Conservation (phyloP, 2,888 invertebrate genomes). For the Enchytraeus crypticus region DNA sequence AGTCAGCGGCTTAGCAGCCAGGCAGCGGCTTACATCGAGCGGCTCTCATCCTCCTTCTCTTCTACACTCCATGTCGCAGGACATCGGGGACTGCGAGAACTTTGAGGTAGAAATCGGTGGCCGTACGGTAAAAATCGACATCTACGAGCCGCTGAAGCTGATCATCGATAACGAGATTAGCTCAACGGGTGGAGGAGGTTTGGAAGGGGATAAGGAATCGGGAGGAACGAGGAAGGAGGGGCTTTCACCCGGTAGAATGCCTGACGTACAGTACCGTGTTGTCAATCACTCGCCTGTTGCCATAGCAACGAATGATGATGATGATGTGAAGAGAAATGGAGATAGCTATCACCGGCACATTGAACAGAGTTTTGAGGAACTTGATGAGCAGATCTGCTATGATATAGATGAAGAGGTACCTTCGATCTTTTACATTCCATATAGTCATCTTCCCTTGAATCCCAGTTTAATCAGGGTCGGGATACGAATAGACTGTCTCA, state of each 20-base stretch:
- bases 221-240: background rate
- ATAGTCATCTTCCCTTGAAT: too few relatives aligned
- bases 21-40: too few relatives aligned
- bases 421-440: too few relatives aligned
- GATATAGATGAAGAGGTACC: slow-evolving; percentile 85
- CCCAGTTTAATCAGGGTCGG: too few relatives aligned
- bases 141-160: slow-evolving; percentile 51
- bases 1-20: too few relatives aligned
- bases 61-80: background rate
- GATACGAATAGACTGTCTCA: too few relatives aligned
- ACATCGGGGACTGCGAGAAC: background rate
- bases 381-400: slow-evolving; percentile 85
- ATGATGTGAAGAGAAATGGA: too few relatives aligned
- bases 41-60: too few relatives aligned
- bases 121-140: slow-evolving; percentile 59
- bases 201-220: background rate
- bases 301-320: too few relatives aligned
- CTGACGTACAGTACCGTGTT: slow-evolving; percentile 64
- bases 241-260: slow-evolving; percentile 47
- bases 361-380: too few relatives aligned
- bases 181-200: background rate
- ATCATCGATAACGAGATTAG: slow-evolving; percentile 39
- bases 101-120: slow-evolving; percentile 80
- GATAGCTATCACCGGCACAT: too few relatives aligned
- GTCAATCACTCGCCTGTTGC: too few relatives aligned